phyloP scores from a whole-genome alignment of 2,113 vertebrate genomes.

The Varanus salvator region DNA sequence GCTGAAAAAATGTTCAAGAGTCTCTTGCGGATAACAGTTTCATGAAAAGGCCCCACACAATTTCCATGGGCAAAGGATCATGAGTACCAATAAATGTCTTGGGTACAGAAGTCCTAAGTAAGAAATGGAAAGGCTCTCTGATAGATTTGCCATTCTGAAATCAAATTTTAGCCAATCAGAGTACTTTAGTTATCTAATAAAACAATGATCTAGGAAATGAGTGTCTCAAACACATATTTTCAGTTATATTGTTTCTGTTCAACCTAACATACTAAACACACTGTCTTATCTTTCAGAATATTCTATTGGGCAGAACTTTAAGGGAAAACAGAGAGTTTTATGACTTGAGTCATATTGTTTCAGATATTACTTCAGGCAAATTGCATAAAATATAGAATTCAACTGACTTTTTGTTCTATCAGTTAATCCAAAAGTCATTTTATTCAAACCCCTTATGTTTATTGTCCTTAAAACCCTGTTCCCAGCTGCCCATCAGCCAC shows the following conservation, averaged over 20 bases:
- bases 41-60: no score
- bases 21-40: no score
- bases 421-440: not conserved
- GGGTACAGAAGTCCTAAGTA: not conserved
- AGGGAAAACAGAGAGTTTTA: not conserved
- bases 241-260: not conserved
- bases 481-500: not conserved
- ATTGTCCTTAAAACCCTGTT: not conserved
- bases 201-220: not conserved
- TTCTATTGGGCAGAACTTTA: not conserved
- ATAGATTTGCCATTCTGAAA: not conserved
- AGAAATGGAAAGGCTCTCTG: not conserved
- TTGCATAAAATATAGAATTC: not conserved
- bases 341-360: not conserved
- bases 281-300: not conserved
- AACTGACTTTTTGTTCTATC: not conserved
- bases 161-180: not conserved
- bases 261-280: not conserved
- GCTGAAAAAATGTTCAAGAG: no score
- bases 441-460: not conserved
- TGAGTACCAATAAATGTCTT: no score
- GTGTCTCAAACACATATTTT: not conserved
- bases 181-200: conserved; percentile 4
- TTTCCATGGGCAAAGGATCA: no score
- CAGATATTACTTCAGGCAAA: not conserved